A percentile compares a stretch with the other conserved stretches of the same genome.
phyloP scores from a whole-genome alignment of 2,888 invertebrate genomes.

The Hyles lineata region DNA sequence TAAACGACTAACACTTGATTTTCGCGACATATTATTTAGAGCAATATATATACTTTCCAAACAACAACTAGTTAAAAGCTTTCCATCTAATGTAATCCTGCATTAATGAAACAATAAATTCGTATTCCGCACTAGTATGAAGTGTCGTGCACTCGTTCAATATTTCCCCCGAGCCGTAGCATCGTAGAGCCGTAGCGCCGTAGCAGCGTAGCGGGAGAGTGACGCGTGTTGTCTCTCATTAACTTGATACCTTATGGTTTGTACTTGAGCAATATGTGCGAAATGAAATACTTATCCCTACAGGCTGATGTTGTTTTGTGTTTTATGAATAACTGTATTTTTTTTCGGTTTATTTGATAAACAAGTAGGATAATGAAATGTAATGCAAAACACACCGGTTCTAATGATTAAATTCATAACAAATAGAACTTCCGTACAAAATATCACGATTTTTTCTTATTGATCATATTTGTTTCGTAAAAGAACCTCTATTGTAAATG shows the following conservation, averaged over 20 bases:
- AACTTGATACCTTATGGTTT: conserved; percentile 78
- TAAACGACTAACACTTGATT: too few relatives aligned
- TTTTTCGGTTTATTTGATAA: not conserved
- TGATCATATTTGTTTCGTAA: too few relatives aligned
- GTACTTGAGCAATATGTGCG: conserved; percentile 71
- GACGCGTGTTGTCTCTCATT: conserved; percentile 78
- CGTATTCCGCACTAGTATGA: conserved; percentile 58
- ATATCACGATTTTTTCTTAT: too few relatives aligned
- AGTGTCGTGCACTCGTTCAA: conserved; percentile 50
- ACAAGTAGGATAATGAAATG: too few relatives aligned
- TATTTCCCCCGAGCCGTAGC: conserved; percentile 54
- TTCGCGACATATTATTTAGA: too few relatives aligned
- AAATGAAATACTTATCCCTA: conserved; percentile 65
- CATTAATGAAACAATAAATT: conserved; percentile 80
- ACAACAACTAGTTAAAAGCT: conserved; percentile 33
- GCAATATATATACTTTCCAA: not conserved
- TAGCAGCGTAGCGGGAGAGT: conserved; percentile 43
- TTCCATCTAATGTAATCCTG: conserved; percentile 52
- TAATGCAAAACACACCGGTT: too few relatives aligned
- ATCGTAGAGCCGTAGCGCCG: too few relatives aligned
- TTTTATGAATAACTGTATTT: not conserved
- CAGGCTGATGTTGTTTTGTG: not conserved
- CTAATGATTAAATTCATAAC: too few relatives aligned
- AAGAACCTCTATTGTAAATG: too few relatives aligned
- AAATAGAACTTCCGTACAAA: too few relatives aligned